These are phyloP conservation scores for Drosophila mimetica DNA, from an alignment of 2,888 invertebrate genomes.

Conservation along the genomic window DNA sequence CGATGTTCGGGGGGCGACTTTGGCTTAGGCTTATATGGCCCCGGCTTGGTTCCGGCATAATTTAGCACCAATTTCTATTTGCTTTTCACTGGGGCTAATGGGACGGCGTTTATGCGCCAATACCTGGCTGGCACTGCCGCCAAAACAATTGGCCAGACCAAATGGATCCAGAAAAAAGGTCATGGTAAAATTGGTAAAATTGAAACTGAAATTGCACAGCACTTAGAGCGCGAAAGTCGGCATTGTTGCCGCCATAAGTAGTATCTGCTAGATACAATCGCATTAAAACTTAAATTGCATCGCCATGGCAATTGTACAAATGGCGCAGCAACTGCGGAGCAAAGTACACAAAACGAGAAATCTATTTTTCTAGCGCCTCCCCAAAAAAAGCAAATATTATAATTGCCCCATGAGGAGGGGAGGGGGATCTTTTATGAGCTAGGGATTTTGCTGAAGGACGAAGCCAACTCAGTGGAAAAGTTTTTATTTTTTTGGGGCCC, in stretches of 20 bases:
- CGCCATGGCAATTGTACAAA: slow-evolving; percentile 62
- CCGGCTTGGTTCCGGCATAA: slow-evolving; percentile 73
- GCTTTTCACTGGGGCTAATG: slow-evolving; percentile 73
- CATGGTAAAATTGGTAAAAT: slow-evolving; percentile 77
- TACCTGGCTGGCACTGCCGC: slow-evolving; percentile 11
- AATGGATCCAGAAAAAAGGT: slow-evolving; percentile 58
- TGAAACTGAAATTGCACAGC: slow-evolving; percentile 74
- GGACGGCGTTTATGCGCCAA: slow-evolving; percentile 57
- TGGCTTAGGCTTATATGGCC: slow-evolving; percentile 54
- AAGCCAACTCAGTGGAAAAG: slow-evolving; percentile 26
- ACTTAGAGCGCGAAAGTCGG: slow-evolving; percentile 69
- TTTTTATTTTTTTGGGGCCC: slow-evolving; percentile 22
- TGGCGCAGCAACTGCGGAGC: slow-evolving; percentile 39
- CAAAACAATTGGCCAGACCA: slow-evolving; percentile 34
- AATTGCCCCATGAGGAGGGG: slow-evolving; percentile 38
- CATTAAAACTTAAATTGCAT: slow-evolving; percentile 50
- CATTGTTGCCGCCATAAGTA: slow-evolving; percentile 35
- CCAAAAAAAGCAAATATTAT: slow-evolving; percentile 39
- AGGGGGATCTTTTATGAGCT: not conserved
- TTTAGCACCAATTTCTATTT: slow-evolving; percentile 79
- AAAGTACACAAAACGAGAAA: slow-evolving; percentile 9
- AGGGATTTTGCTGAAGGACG: slow-evolving; percentile 55
- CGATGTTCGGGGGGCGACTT: not conserved
- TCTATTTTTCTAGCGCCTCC: slow-evolving; percentile 19
- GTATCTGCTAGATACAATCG: slow-evolving; percentile 55